A percentile compares a stretch with the other conserved stretches of the same genome.
These are phyloP conservation scores for Silvanus unidentatus DNA, from an alignment of 2,888 invertebrate genomes.

Conservation along the genomic window DNA sequence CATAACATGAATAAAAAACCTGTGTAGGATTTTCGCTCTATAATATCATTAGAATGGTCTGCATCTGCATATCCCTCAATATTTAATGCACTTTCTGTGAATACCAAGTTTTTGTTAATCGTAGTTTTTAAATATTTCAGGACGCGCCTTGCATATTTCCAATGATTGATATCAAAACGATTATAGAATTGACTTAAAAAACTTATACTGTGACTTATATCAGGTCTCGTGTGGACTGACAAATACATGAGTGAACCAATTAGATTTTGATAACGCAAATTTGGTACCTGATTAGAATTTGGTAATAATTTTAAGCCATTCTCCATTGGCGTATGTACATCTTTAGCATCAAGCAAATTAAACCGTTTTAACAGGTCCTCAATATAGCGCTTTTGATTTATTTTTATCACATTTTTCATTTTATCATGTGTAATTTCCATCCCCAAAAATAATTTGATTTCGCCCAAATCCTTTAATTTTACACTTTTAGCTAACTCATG, in stretches of 20 bases:
- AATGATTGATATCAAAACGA: no score
- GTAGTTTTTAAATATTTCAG: no score
- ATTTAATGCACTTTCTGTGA: no score
- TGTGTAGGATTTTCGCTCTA: slow-evolving; percentile 40
- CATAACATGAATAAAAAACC: slow-evolving; percentile 23
- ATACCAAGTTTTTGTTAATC: no score
- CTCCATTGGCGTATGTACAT: slow-evolving; percentile 17
- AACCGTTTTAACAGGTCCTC: slow-evolving; percentile 12
- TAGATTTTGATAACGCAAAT: no score
- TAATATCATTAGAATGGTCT: slow-evolving; percentile 15
- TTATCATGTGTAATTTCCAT: slow-evolving; percentile 16
- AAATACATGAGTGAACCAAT: no score
- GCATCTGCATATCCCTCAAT: slow-evolving; percentile 20
- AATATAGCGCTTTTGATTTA: slow-evolving; percentile 20
- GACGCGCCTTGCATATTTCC: no score
- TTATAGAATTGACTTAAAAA: no score
- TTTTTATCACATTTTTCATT: slow-evolving; percentile 6
- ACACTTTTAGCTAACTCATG: slow-evolving; percentile 11
- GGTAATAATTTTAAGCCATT: slow-evolving; percentile 9
- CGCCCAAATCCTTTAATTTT: slow-evolving; percentile 21
- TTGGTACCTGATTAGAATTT: no score
- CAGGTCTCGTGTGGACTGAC: no score
- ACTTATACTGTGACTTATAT: no score
- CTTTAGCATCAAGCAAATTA: slow-evolving; percentile 15
- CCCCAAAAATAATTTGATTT: slow-evolving; percentile 16